These are phyloP conservation scores for Hydrozoanthus gracilis DNA, from an alignment of 92 coral and sea anemone genomes.

Conservation along the genomic window DNA sequence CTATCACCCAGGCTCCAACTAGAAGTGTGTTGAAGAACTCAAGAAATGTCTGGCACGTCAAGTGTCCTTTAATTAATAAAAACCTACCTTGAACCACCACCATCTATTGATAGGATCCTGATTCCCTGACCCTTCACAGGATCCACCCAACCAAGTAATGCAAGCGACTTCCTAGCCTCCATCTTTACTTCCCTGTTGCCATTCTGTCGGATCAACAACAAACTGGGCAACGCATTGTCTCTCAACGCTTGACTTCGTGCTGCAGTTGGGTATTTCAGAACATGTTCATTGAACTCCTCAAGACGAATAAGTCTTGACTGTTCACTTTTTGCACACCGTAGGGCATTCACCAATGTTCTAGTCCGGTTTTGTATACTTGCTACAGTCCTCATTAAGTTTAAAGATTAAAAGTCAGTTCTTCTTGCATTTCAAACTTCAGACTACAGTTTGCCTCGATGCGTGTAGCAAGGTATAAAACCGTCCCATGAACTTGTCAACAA, in stretches of 20 bases:
- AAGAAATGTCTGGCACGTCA: too few species aligned
- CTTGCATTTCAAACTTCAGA: background rate
- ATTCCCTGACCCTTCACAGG: slow-evolving; percentile 92
- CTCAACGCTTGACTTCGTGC: slow-evolving; percentile 88
- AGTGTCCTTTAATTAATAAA: too few species aligned
- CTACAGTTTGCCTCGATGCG: too few species aligned
- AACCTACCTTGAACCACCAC: slow-evolving; percentile 94
- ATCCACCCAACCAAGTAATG: slow-evolving; percentile 88
- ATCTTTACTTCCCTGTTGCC: slow-evolving; percentile 76
- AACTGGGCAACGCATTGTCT: slow-evolving; percentile 74
- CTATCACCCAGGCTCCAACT: too few species aligned
- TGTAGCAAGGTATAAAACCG: too few species aligned
- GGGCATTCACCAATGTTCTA: slow-evolving; percentile 80
- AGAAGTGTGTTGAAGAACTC: too few species aligned
- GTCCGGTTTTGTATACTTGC: slow-evolving; percentile 96
- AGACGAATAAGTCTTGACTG: slow-evolving; percentile 85
- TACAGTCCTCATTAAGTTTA: slow-evolving; percentile 73
- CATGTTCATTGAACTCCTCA: slow-evolving; percentile 85
- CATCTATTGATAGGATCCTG: slow-evolving; percentile 90
- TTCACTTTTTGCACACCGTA: slow-evolving; percentile 82
- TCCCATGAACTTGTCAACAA: too few species aligned
- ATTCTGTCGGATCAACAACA: slow-evolving; percentile 68
- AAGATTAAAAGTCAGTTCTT: background rate
- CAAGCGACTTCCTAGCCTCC: slow-evolving; percentile 82
- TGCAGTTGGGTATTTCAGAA: slow-evolving; percentile 79